Evolutionary conservation across 2,113 vertebrate genomes (phyloP).

Genomic region (Prietella phreatophila): DNA sequence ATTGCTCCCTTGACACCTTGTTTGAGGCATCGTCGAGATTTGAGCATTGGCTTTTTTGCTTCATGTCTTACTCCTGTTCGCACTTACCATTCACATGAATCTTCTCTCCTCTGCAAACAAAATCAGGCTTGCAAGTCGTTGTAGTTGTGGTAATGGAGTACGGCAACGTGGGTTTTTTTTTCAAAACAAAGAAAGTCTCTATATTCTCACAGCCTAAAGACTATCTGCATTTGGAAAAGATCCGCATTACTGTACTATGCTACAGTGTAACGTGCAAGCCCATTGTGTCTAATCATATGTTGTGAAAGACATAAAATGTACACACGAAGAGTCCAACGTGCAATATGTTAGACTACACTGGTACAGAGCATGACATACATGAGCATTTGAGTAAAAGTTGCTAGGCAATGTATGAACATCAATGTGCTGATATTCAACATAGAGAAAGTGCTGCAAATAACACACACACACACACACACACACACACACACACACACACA

Average conservation of each 20-base stretch:
- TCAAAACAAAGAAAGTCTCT: background rate
- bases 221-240: background rate
- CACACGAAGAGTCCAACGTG: background rate
- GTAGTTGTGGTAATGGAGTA: background rate
- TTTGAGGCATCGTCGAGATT: background rate
- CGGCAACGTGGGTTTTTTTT: background rate
- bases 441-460: background rate
- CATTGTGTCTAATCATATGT: background rate
- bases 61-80: background rate
- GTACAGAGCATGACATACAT: background rate
- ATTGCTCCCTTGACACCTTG: background rate
- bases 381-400: background rate
- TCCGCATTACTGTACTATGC: background rate
- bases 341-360: background rate
- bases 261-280: background rate
- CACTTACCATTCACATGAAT: too few species aligned
- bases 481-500: too few species aligned
- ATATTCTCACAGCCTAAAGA: background rate
- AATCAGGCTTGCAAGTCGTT: background rate
- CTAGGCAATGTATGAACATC: background rate
- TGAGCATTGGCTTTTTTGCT: background rate
- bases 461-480: too few species aligned
- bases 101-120: too few species aligned
- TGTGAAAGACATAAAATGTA: background rate
- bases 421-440: background rate